Conservation (phyloP, 2,888 invertebrate species). For the Folsomia manolachei region DNA sequence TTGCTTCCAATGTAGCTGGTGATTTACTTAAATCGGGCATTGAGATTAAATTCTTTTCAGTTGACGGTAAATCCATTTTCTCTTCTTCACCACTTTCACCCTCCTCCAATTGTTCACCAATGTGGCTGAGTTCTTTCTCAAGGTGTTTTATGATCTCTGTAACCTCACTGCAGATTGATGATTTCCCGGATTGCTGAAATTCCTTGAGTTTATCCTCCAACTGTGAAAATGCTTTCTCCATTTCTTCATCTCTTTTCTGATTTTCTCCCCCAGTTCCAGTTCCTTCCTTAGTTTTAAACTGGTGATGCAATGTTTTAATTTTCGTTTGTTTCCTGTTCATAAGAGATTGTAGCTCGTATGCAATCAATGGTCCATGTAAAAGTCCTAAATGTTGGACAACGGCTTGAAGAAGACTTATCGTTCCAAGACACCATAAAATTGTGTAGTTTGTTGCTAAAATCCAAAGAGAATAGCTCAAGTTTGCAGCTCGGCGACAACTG, state of each 20-base stretch:
- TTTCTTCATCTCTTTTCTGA: slow-evolving; percentile 15
- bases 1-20: slow-evolving; percentile 65
- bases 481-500: slow-evolving; percentile 75
- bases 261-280: slow-evolving; percentile 6
- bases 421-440: slow-evolving; percentile 57
- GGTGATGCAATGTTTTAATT: slow-evolving; percentile 22
- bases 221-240: slow-evolving; percentile 19
- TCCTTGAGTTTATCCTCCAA: slow-evolving; percentile 29
- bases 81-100: slow-evolving; percentile 17
- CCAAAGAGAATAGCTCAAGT: slow-evolving; percentile 77
- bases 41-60: slow-evolving; percentile 29
- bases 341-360: slow-evolving; percentile 37
- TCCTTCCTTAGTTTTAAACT: slow-evolving; percentile 13
- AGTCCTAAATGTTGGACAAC: slow-evolving; percentile 38
- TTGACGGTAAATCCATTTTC: neutral
- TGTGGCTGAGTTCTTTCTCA: slow-evolving; percentile 42
- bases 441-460: slow-evolving; percentile 65
- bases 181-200: slow-evolving; percentile 23
- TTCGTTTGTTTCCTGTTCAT: slow-evolving; percentile 18
- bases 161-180: slow-evolving; percentile 18
- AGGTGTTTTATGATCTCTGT: slow-evolving; percentile 14
- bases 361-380: slow-evolving; percentile 44
- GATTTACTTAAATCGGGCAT: slow-evolving; percentile 45
- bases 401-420: slow-evolving; percentile 32
- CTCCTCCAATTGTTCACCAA: slow-evolving; percentile 32